These are phyloP conservation scores for Urocolius indicus DNA, from an alignment of 2,113 vertebrate species.

Conservation along the genomic window DNA sequence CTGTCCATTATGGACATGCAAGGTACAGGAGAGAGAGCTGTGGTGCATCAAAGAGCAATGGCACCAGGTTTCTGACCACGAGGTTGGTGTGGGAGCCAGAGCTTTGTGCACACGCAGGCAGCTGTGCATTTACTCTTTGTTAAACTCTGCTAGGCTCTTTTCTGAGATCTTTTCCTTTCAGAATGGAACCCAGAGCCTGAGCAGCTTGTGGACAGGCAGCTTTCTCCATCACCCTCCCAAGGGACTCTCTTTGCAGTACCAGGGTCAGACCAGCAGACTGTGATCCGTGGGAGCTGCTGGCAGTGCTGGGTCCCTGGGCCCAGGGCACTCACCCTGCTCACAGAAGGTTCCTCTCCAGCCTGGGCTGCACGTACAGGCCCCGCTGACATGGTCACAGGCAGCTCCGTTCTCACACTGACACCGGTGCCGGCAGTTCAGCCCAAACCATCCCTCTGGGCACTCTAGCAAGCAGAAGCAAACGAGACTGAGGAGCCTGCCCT, in stretches of 20 bases:
- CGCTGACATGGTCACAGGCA: constrained; percentile 89
- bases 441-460: constrained; percentile 86
- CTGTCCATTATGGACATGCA: fast-evolving
- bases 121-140: not conserved
- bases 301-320: fast-evolving
- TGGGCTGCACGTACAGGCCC: constrained; percentile 87
- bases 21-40: not conserved
- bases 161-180: not conserved
- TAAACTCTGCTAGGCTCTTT: not conserved
- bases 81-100: not conserved
- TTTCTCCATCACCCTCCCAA: not conserved
- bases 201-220: fast-evolving
- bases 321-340: constrained; percentile 81
- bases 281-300: fast-evolving
- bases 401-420: constrained; percentile 91
- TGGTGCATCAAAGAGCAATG: not conserved
- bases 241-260: not conserved
- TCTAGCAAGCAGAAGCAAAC: constrained; percentile 60
- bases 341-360: constrained; percentile 94
- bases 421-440: constrained; percentile 79
- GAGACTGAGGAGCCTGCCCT: not conserved
- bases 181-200: not conserved
- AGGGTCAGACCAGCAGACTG: not conserved
- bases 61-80: not conserved
- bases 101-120: fast-evolving